A percentile compares a stretch with the other conserved stretches of the same genome.
Conservation (phyloP, 2,113 vertebrate genomes). For the Eidolon helvum region DNA sequence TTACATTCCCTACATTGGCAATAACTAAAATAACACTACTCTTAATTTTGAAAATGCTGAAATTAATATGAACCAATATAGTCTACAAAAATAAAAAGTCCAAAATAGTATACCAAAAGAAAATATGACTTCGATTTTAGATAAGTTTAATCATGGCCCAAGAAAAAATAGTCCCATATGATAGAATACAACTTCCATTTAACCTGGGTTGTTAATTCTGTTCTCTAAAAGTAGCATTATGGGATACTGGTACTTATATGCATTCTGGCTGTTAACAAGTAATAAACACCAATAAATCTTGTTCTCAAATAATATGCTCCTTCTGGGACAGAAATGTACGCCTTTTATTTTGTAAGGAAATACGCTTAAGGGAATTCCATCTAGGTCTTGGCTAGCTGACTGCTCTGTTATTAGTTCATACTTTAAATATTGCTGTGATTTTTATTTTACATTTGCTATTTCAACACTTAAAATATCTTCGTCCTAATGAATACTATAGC, state of each 20-base stretch:
- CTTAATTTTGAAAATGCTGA: constrained; percentile 48
- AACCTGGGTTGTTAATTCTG: neutral
- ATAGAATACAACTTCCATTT: neutral
- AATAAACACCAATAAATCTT: constrained; percentile 22
- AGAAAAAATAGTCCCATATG: neutral
- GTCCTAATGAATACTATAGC: neutral
- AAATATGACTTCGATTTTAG: constrained; percentile 24
- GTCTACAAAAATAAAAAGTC: neutral
- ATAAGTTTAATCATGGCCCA: neutral
- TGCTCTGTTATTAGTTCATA: neutral
- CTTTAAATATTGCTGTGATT: neutral
- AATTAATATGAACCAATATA: constrained; percentile 3
- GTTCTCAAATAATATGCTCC: neutral
- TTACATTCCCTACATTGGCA: neutral
- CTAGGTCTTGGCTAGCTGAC: neutral
- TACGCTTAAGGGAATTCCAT: neutral
- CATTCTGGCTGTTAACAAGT: neutral
- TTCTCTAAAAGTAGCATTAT: neutral
- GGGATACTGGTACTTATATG: neutral
- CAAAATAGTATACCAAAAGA: neutral
- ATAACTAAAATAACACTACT: constrained; percentile 1
- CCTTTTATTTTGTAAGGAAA: constrained; percentile 7
- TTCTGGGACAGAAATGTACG: neutral
- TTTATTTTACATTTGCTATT: constrained; percentile 40
- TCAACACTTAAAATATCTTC: neutral